Conservation (phyloP, 2,888 invertebrate genomes). For the Melinaea menophilus region DNA sequence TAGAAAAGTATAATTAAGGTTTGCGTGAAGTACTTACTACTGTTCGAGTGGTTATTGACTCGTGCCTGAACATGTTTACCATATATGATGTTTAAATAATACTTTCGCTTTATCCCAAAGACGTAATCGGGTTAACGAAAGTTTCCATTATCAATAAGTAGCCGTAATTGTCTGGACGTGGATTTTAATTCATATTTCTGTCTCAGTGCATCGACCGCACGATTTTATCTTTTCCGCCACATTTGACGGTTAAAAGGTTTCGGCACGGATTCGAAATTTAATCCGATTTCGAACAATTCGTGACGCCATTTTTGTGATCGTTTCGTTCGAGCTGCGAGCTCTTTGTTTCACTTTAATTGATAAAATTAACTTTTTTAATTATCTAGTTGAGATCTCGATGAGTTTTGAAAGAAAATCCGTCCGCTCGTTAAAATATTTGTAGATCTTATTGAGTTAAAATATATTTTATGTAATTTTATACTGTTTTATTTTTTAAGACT, state of each 20-base stretch:
- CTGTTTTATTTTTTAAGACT: too few species aligned
- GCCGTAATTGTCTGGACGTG: conserved; percentile 20
- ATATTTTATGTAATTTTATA: too few species aligned
- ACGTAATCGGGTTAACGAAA: conserved; percentile 8
- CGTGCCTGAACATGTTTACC: too few species aligned
- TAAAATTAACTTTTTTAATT: conserved; percentile 29
- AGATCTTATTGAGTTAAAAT: background rate
- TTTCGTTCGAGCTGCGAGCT: conserved; percentile 32
- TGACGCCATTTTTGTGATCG: conserved; percentile 47
- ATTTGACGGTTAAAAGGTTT: conserved; percentile 59
- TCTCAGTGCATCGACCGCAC: conserved; percentile 60
- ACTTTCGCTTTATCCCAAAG: conserved; percentile 4
- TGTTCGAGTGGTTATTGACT: too few species aligned
- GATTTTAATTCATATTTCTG: conserved; percentile 27
- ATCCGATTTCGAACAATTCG: conserved; percentile 57
- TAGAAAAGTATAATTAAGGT: conserved; percentile 30
- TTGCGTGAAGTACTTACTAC: background rate
- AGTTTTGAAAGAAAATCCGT: conserved; percentile 11
- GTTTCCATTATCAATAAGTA: conserved; percentile 5
- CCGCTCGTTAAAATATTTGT: background rate
- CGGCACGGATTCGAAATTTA: conserved; percentile 60
- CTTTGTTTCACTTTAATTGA: conserved; percentile 35
- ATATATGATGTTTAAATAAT: too few species aligned
- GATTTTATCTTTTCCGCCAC: conserved; percentile 61
- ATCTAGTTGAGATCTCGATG: conserved; percentile 14